These are phyloP conservation scores for Ardeotis arabs DNA, from an alignment of 2,113 vertebrate species.

Conservation along the genomic window DNA sequence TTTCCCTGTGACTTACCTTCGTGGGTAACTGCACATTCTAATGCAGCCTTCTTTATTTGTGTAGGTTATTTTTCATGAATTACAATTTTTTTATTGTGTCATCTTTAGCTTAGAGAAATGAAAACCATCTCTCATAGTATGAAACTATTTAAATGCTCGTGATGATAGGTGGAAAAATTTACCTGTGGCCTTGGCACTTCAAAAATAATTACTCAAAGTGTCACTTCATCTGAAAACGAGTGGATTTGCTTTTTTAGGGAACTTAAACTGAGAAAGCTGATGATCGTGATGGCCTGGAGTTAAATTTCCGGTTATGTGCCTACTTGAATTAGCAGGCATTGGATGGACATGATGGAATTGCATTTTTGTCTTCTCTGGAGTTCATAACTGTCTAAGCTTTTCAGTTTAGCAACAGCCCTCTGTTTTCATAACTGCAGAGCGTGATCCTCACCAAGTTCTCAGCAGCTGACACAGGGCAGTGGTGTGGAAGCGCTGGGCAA, in stretches of 20 bases:
- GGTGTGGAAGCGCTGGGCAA: neutral
- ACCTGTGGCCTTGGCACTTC: neutral
- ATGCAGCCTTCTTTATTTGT: neutral
- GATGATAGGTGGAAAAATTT: neutral
- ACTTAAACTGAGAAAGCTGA: neutral
- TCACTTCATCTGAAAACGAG: neutral
- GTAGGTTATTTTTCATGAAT: neutral
- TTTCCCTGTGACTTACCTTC: neutral
- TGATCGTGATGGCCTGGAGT: conserved; percentile 17
- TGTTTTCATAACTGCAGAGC: neutral
- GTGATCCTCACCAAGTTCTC: neutral
- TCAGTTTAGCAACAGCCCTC: neutral
- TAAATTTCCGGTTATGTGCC: neutral
- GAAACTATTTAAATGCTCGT: neutral
- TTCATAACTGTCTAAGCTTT: neutral
- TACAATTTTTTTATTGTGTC: neutral
- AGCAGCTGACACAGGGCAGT: accelerated
- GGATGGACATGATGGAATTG: neutral
- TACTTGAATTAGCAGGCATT: neutral
- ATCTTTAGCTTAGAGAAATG: neutral
- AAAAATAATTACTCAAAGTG: conserved; percentile 4
- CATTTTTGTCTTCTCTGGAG: neutral
- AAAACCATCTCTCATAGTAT: neutral
- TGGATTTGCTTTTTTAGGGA: conserved; percentile 14
- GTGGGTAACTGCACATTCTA: neutral